phyloP scores from a whole-genome alignment of 2,888 invertebrate genomes.

The Corbicula japonica region DNA sequence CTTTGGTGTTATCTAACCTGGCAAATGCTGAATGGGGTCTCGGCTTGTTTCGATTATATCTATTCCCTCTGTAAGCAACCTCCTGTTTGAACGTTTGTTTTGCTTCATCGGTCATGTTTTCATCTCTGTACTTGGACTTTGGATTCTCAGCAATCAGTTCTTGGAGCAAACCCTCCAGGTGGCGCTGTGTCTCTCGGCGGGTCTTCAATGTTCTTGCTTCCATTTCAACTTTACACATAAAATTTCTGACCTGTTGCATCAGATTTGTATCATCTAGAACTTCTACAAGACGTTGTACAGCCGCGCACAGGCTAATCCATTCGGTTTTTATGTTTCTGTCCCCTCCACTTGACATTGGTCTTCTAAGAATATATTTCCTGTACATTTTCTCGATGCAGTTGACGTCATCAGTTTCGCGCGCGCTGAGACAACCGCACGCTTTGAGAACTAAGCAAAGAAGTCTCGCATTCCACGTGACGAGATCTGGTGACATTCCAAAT shows the following conservation, averaged over 20 bases:
- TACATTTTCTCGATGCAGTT: constrained; percentile 27
- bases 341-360: not conserved
- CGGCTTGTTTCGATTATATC: not conserved
- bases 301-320: constrained; percentile 43
- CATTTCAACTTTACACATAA: constrained; percentile 51
- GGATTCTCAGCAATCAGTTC: constrained; percentile 35
- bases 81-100: constrained; percentile 11
- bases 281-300: constrained; percentile 51
- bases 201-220: constrained; percentile 29
- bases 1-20: not conserved
- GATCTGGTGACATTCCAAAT: constrained; percentile 10
- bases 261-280: constrained; percentile 31
- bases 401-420: constrained; percentile 41
- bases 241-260: constrained; percentile 49
- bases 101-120: constrained; percentile 25
- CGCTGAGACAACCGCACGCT: constrained; percentile 31
- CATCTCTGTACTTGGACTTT: not conserved
- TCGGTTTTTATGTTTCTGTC: no score
- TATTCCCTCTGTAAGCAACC: not conserved
- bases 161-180: constrained; percentile 28
- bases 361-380: constrained; percentile 15
- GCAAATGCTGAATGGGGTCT: constrained; percentile 22
- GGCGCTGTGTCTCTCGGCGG: constrained; percentile 26
- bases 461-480: constrained; percentile 40
- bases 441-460: constrained; percentile 46